A percentile compares a stretch with the other conserved stretches of the same genome.
Conservation (phyloP, 1,140 invertebrate genomes). For the Aradophagus sp. region DNA sequence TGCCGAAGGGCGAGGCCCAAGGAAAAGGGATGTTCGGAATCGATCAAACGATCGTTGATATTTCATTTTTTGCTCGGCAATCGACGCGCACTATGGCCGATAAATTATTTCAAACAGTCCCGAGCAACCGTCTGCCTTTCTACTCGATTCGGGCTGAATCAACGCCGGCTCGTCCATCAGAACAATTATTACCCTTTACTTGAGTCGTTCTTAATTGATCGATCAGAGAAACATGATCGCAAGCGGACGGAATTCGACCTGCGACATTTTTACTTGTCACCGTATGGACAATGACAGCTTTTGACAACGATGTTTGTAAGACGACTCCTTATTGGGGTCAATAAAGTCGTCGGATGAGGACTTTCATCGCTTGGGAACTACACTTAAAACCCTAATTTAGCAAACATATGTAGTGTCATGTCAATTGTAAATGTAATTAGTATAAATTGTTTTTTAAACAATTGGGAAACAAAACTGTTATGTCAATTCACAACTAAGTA, state of each 20-base stretch:
- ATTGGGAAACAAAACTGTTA: too few relatives aligned
- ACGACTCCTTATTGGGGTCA: constrained; percentile 19
- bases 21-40: constrained; percentile 29
- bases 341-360: constrained; percentile 6
- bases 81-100: neutral
- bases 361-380: too few relatives aligned
- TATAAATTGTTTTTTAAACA: too few relatives aligned
- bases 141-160: constrained; percentile 19
- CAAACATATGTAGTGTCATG: too few relatives aligned
- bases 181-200: constrained; percentile 17
- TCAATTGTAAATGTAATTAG: too few relatives aligned
- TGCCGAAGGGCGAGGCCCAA: constrained; percentile 11
- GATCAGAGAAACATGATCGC: constrained; percentile 1
- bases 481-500: too few relatives aligned
- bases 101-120: constrained; percentile 39
- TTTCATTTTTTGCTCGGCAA: constrained; percentile 33
- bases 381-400: too few relatives aligned
- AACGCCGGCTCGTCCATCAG: constrained; percentile 11
- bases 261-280: neutral
- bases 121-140: constrained; percentile 5
- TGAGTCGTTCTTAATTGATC: constrained; percentile 16
- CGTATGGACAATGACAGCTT: neutral
- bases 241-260: constrained; percentile 1
- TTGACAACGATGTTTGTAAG: constrained; percentile 7
- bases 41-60: constrained; percentile 42